phyloP scores from a whole-genome alignment of 2,797 vertebrate genomes.

The Eptatretus atami region DNA sequence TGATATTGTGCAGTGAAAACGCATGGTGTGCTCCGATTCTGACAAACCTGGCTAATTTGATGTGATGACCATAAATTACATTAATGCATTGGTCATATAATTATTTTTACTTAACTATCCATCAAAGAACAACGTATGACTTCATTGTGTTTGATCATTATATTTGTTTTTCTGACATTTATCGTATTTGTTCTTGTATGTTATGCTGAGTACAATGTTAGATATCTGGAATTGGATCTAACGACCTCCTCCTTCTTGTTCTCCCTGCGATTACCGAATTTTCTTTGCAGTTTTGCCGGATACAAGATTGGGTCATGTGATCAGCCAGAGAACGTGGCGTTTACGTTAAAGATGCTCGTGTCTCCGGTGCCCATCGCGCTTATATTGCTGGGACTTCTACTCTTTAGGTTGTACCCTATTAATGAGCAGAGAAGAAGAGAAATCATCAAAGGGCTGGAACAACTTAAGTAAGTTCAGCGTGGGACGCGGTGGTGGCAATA shows the following conservation, averaged over 20 bases:
- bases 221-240: no score
- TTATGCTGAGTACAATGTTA: background rate
- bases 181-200: background rate
- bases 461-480: conserved; percentile 22
- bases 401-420: conserved; percentile 60
- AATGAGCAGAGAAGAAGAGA: conserved; percentile 33
- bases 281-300: conserved; percentile 37
- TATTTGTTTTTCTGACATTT: background rate
- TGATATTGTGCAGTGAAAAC: no score
- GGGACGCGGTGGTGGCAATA: no score
- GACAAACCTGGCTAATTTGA: no score
- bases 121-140: no score
- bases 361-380: conserved; percentile 35
- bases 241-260: no score
- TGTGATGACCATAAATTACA: no score
- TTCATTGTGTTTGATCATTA: no score
- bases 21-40: no score
- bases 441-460: conserved; percentile 52
- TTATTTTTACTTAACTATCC: no score
- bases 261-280: background rate
- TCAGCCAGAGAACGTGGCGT: conserved; percentile 31
- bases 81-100: no score
- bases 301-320: conserved; percentile 44
- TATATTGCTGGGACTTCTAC: conserved; percentile 41
- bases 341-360: conserved; percentile 58